Evolutionary conservation across 92 coral and sea anemone genomes (phyloP), one percentile per base, ranked within the genome.

Genomic region (Anthopleura xanthogrammica): DNA sequence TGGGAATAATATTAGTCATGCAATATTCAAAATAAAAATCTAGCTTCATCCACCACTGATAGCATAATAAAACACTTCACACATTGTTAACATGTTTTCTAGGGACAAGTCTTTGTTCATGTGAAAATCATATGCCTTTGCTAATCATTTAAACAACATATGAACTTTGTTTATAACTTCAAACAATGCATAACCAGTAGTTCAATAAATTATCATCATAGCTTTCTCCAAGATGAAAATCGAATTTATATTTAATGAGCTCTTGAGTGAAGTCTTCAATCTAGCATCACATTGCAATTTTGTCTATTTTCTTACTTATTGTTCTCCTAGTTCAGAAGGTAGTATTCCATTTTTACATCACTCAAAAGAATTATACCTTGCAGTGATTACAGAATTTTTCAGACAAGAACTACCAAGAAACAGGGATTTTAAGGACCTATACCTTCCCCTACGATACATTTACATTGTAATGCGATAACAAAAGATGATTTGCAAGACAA

Each of bases 181-280:
- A 64, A 39, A 84, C 87, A 84, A 77, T 76, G 56, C 19, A 16
- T 13, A 42, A 41, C 52, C 79, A 24, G 75, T 55, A 76, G 77
- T 77, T 84, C 23, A 84, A 81, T 80, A 81, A 78, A 84, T 84
- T 76, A 76, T 22, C 60, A 41, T 81, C 75, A 43, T 23, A 29
- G 66, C 77, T 80, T 70, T 81, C 46, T 81, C 77, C 74, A 68
- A 68, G 41, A 74, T 16, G 48, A 74, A 65, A 77, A 60, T 56
- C 39, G 74, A 23, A 76, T 58, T 76, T 77, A 84, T 84, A 60
- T 84, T 84, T 84, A 84, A 84, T 84, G 87, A 84, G 87, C 20
- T 62, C 76, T 56, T 40, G 23, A 84, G 74, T 68, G 70, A 68
- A 68, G 74, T 68, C 74, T 68, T 4, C 17, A 60, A 48, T 81